Evolutionary conservation across 2,888 invertebrate species (phyloP).

Genomic region (Lottia scabra): DNA sequence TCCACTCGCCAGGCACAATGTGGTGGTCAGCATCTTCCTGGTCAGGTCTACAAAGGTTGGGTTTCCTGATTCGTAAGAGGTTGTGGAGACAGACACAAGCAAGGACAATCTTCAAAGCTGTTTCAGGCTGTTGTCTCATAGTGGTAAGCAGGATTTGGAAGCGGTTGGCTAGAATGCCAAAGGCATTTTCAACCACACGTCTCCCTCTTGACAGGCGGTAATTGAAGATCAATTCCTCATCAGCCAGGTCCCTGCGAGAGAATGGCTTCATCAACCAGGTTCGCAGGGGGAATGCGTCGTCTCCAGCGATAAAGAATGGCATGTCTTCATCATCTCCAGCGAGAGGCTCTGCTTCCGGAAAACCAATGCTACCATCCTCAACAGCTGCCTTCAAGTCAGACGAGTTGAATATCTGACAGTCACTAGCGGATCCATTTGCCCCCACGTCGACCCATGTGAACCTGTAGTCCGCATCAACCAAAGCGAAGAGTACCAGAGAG

Average conservation of each 20-base stretch:
- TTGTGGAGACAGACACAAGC: constrained; percentile 35
- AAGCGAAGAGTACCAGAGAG: neutral
- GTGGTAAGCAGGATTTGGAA: constrained; percentile 32
- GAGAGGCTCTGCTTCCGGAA: constrained; percentile 28
- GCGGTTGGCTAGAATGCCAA: constrained; percentile 40
- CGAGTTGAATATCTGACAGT: neutral
- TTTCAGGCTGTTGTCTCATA: constrained; percentile 27
- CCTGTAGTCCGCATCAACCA: neutral
- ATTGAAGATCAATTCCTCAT: constrained; percentile 38
- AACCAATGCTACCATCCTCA: constrained; percentile 26
- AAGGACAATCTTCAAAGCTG: constrained; percentile 23
- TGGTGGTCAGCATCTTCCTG: constrained; percentile 33
- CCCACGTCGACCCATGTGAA: neutral
- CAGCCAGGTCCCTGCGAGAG: constrained; percentile 24
- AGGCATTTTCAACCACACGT: no score
- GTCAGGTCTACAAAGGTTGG: constrained; percentile 31
- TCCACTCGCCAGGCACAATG: constrained; percentile 38
- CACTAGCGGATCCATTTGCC: neutral
- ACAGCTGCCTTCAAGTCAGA: no score
- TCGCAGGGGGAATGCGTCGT: constrained; percentile 42
- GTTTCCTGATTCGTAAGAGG: constrained; percentile 31
- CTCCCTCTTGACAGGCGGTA: constrained; percentile 40
- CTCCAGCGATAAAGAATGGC: constrained; percentile 41
- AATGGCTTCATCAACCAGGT: constrained; percentile 43
- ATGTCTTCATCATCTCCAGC: constrained; percentile 29